Conservation (phyloP, 2,797 vertebrate species). For the Sebastes goodei region DNA sequence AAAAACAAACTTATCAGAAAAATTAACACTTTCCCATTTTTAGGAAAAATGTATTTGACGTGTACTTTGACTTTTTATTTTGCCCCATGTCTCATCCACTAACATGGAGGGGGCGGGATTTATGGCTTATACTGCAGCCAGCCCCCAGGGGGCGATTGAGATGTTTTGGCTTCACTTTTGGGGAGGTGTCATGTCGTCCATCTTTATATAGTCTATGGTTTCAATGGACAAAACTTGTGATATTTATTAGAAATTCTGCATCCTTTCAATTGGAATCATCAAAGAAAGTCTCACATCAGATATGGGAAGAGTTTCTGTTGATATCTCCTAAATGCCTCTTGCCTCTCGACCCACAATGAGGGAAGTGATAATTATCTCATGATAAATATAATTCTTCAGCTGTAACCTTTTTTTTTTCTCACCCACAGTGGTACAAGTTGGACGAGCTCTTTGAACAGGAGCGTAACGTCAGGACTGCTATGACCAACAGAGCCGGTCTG, state of each 20-base stretch:
- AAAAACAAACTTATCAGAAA: no score
- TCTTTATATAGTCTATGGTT: background rate
- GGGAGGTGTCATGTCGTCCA: no score
- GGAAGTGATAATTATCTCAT: background rate
- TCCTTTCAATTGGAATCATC: background rate
- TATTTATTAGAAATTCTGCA: background rate
- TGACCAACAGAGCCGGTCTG: constrained; percentile 95
- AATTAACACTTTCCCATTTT: no score
- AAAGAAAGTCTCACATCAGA: background rate
- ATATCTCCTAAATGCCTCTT: background rate
- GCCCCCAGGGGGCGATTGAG: no score
- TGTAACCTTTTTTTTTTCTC: background rate
- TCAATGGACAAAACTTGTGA: background rate
- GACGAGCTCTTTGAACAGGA: constrained; percentile 97
- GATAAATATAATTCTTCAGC: background rate
- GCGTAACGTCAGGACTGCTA: constrained; percentile 93
- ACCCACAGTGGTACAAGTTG: constrained; percentile 93
- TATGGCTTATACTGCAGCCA: no score
- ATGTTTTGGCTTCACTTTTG: no score
- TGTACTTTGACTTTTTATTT: no score
- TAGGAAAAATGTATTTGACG: no score
- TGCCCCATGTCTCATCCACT: no score
- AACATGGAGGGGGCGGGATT: no score
- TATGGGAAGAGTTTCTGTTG: background rate
- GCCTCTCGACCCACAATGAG: background rate